Evolutionary conservation across 92 coral and sea anemone species (phyloP), one percentile per base, ranked within the genome.

Genomic region (Metridium senile): DNA sequence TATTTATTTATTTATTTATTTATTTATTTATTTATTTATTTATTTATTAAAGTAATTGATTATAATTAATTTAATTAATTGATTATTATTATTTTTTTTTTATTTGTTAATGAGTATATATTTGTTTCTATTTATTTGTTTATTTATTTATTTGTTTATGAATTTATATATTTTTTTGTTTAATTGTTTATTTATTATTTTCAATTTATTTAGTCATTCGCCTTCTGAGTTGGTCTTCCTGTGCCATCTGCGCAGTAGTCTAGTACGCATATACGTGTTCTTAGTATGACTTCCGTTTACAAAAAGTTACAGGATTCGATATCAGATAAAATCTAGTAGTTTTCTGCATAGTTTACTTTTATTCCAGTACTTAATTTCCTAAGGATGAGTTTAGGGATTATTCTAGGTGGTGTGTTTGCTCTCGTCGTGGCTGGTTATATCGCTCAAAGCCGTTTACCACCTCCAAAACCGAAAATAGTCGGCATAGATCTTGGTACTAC

Each of bases 401-500:
- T 92, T 59, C 93, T 93, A n/a, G 96, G 93, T 23, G 90, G 86
- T 13, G 70, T 95, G 59, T 90, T 95, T 66, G 97, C 88, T 49
- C 93, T 95, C 54, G 89, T 95, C 0, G 93, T 95, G n/a, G 99
- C 99, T 29, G 97, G 99, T 33, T 95, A 95, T 62, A 92, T 95
- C 74, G 97, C 99, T 26, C 99, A 95, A 80, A 95, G 99, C 76
- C 94, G 99, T 70, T 84, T 95, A 3, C 99, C 99, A 28, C 99
- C 99, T 26, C 99, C 99, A 33, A 95, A 95, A 68, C 99, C 99
- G 31, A 89, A 89, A 54, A 89, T 95, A 8, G 89, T 95, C 16
- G 99, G 99, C 11, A 95, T 95, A 39, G 99, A 95, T 68, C 84
- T 95, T 62, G 99, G 99, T 19, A 95, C 99, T 34, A 95, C 99